Evolutionary conservation across 2,113 vertebrate genomes (phyloP), one percentile per base, ranked within the genome.

Genomic region (Pteropus alecto): DNA sequence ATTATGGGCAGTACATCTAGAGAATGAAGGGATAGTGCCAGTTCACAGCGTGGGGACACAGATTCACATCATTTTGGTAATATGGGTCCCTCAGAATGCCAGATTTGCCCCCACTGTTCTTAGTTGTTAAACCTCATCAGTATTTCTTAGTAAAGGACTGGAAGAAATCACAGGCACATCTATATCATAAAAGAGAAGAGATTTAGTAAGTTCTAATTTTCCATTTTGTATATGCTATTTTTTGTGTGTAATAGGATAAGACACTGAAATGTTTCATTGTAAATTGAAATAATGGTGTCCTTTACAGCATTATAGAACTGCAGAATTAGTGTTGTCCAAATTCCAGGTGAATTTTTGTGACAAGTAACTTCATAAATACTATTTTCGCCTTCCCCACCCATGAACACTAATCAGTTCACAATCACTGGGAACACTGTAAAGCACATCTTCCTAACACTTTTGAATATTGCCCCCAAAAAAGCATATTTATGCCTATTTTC

Each of bases 211-310:
- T 73, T 77, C 30, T 28, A 48, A 41, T 67, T 61, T 92, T 28
- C 28, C 12, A 60, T 51, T 93, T 77, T 83, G 68, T 84, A 67
- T 77, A 18, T 91, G 30, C 68, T 54, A 26, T 84, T 73, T 87
- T 63, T 87, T 46, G 4, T 61, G 58, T 41, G 24, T 21, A 74
- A 87, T 5, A 67, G 10, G 7, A 33, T 41, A 71, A 6, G 7
- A 8, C n/a, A 68, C 33, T 67, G 15, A 12, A 81, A 2, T 43
- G 6, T 9, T 54, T 87, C 13, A 28, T 1, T 74, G 12, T 30
- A 89, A 92, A 79, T 95, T 79, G 93, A 81, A 43, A 21, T 48
- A 86, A 61, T 18, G 5, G 1, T 77, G n/a, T 11, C 38, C 12
- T n/a, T 7, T 41, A 74, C 0, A 87, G 6, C 2, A 6, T 41